Conservation (phyloP, 2,797 vertebrate genomes). For the Bradypodion pumilum region DNA sequence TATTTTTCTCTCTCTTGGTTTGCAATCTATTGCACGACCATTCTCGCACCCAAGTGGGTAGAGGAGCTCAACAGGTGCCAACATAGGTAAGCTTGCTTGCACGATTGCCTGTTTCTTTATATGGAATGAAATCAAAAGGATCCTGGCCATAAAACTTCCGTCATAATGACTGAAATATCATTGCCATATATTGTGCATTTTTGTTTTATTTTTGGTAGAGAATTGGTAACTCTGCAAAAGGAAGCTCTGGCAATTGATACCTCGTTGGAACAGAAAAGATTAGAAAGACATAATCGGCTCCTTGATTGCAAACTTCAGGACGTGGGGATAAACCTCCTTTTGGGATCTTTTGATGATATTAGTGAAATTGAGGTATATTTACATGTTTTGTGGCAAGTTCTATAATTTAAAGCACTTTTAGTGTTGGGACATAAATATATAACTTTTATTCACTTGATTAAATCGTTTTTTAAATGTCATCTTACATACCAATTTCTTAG, state of each 20-base stretch:
- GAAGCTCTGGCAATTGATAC: slow-evolving; percentile 79
- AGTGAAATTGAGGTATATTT: slow-evolving; percentile 83
- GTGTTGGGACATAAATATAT: not conserved
- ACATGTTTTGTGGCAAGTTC: not conserved
- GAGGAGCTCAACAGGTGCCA: too few relatives aligned
- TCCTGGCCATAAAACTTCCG: not conserved
- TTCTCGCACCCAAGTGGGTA: too few relatives aligned
- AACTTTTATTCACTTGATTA: not conserved
- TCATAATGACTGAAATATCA: not conserved
- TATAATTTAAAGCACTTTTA: not conserved
- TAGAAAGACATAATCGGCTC: slow-evolving; percentile 88
- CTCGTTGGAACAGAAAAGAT: slow-evolving; percentile 82
- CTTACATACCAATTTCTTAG: not conserved
- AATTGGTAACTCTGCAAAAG: slow-evolving; percentile 82
- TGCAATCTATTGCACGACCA: too few relatives aligned
- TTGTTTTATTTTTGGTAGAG: slow-evolving; percentile 72
- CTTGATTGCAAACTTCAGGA: slow-evolving; percentile 88
- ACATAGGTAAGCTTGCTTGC: not conserved
- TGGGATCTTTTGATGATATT: slow-evolving; percentile 88
- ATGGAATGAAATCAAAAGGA: too few relatives aligned
- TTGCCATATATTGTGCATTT: not conserved
- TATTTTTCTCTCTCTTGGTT: too few relatives aligned
- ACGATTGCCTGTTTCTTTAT: too few relatives aligned
- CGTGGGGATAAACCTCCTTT: slow-evolving; percentile 80
- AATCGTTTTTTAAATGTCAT: not conserved